Percentiles rank a stretch among this genome's conserved stretches.
Conservation (phyloP, 1,140 invertebrate genomes). For the Drosophila prosaltans region DNA sequence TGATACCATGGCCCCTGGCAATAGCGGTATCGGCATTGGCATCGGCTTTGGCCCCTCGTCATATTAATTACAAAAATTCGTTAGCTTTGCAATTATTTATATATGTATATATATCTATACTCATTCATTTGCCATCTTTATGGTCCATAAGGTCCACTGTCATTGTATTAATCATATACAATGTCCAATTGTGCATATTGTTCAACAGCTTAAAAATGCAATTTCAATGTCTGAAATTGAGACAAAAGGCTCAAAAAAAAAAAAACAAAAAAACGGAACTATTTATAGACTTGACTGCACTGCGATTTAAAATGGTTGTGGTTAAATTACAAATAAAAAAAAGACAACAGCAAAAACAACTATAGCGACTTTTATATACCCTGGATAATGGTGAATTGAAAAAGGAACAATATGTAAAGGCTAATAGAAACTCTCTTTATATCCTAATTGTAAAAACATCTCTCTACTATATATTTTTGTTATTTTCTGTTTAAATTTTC, state of each 20-base stretch:
- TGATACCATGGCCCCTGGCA: conserved; percentile 2
- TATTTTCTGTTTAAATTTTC: too few relatives aligned
- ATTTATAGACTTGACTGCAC: conserved; percentile 45
- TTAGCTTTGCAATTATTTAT: neutral
- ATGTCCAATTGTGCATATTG: conserved; percentile 2
- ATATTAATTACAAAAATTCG: conserved; percentile 39
- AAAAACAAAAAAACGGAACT: conserved; percentile 15
- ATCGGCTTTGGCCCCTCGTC: conserved; percentile 24
- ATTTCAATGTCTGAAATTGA: conserved; percentile 41
- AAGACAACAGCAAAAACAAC: neutral
- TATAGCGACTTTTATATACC: neutral
- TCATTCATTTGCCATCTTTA: conserved; percentile 8
- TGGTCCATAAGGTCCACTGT: neutral
- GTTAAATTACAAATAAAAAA: conserved; percentile 11
- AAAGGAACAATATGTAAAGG: too few relatives aligned
- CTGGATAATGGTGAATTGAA: neutral
- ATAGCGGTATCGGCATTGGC: conserved; percentile 1
- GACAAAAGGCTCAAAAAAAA: conserved; percentile 26
- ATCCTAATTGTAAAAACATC: too few relatives aligned
- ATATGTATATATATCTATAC: neutral
- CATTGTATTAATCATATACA: conserved; percentile 17
- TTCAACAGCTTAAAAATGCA: conserved; percentile 36
- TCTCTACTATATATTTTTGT: too few relatives aligned
- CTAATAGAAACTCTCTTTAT: too few relatives aligned
- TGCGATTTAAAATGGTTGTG: conserved; percentile 25